Evolutionary conservation across 2,113 vertebrate genomes (phyloP), one percentile per base, ranked within the genome.

Genomic region (Eubucco bourcierii): DNA sequence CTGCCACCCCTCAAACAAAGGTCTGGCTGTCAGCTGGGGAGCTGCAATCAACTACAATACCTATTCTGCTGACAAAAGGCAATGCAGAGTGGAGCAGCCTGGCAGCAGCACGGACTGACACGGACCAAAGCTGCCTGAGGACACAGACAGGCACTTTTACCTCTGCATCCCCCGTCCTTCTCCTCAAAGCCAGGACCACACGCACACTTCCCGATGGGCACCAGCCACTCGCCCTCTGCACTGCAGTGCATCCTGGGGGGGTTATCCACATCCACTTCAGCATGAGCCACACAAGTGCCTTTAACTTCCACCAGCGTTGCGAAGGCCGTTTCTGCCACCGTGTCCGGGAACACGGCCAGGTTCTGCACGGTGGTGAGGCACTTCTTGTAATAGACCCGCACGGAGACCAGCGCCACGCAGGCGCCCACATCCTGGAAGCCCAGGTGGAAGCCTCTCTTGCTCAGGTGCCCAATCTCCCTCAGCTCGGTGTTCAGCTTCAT

Each of bases 401-500:
- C 99, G 0, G 99, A 99, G 65, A 99, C 99, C 61, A 99, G 97
- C 0, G 99, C 99, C 84, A 99, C 99, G 6, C 99, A 99, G 21
- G 99, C 99, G 0, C 99, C 99, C 31, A 99, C 98, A 1, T 99
- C 99, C 98, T 99, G 99, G 97, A 99, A 99, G 24, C 98, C 99
- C 97, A 99, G 97, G 95, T 99, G 98, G 97, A 99, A 99, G 81
- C 99, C 99, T 37, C 96, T 97, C 39, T 98, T 98, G 97, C 98
- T 98, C 64, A 99, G 98, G 71, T 99, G 99, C 12, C 99, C 99
- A 3, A 99, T 99, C 96, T 99, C 99, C 6, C 99, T 98, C 93
- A 99, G 98, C 95, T 99, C 99, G 0, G 99, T 99, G 97, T 99
- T 99, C 44, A 99, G 98, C 95, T 99, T 99, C 99, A 99, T 99